phyloP scores from a whole-genome alignment of 2,888 invertebrate genomes.

The Agonopterix alstromeriana region DNA sequence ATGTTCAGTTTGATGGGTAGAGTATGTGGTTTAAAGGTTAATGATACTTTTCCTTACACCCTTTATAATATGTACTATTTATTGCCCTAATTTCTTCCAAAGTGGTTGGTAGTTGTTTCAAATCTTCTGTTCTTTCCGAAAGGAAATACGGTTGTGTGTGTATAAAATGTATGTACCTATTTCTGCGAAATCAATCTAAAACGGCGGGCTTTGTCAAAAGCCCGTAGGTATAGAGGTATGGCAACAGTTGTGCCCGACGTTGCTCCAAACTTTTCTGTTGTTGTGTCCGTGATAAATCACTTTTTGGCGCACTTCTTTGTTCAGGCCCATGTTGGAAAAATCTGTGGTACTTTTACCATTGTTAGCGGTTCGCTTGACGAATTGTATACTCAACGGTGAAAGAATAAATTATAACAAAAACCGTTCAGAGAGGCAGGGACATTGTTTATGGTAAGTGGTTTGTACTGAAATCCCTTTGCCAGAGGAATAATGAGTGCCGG shows the following conservation, averaged over 20 bases:
- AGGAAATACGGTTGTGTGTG: too few species aligned
- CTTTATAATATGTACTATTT: too few species aligned
- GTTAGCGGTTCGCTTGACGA: constrained; percentile 15
- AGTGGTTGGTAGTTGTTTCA: too few species aligned
- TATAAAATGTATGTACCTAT: too few species aligned
- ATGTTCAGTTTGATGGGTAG: too few species aligned
- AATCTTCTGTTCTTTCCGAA: too few species aligned
- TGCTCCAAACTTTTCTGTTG: constrained; percentile 27
- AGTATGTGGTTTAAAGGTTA: too few species aligned
- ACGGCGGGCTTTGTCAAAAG: background rate
- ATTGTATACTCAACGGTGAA: constrained; percentile 13
- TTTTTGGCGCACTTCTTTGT: constrained; percentile 27
- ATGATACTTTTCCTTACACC: too few species aligned
- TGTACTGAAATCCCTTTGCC: background rate
- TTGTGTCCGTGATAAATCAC: constrained; percentile 38
- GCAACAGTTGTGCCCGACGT: constrained; percentile 10
- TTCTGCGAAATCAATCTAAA: background rate
- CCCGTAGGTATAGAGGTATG: background rate
- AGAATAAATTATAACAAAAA: constrained; percentile 23
- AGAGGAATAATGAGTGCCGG: too few species aligned
- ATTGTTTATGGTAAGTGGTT: constrained; percentile 3
- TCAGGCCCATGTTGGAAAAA: constrained; percentile 30
- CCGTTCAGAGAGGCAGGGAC: constrained; percentile 1
- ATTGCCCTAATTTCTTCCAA: too few species aligned
- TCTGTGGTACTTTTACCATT: constrained; percentile 30